A percentile compares a stretch with the other conserved stretches of the same genome.
Conservation (phyloP, 2,888 invertebrate genomes). For the Cryptocephalus primarius region DNA sequence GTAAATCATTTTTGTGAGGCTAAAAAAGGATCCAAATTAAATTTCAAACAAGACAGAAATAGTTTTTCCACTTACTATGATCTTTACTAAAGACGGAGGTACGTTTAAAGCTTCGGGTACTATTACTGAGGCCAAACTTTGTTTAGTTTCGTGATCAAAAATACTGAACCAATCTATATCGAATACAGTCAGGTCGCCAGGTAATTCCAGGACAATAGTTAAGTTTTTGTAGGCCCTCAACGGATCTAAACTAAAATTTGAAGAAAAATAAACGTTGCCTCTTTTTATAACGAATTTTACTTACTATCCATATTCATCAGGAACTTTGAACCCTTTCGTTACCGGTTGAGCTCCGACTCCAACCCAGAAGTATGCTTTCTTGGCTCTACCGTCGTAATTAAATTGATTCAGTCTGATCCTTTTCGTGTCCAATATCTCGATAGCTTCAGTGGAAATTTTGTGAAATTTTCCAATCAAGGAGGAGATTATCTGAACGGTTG, state of each 20-base stretch:
- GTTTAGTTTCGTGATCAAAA: constrained; percentile 57
- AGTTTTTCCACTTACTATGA: constrained; percentile 32
- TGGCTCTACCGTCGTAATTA: constrained; percentile 65
- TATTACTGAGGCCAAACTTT: constrained; percentile 62
- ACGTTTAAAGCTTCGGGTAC: constrained; percentile 75
- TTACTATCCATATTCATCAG: constrained; percentile 89
- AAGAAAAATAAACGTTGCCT: not conserved
- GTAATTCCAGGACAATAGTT: constrained; percentile 62
- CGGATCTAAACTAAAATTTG: constrained; percentile 57
- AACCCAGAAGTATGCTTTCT: constrained; percentile 75
- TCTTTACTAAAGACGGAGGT: constrained; percentile 69
- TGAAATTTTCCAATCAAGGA: constrained; percentile 49
- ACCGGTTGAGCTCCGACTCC: constrained; percentile 83
- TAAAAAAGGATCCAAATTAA: constrained; percentile 17
- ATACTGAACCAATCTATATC: constrained; percentile 77
- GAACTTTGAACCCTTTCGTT: constrained; percentile 68
- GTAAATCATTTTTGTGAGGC: constrained; percentile 54
- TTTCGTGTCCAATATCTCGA: constrained; percentile 71
- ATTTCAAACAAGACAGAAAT: not conserved
- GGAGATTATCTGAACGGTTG: constrained; percentile 53
- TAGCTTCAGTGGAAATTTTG: constrained; percentile 59
- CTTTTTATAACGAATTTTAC: constrained; percentile 31
- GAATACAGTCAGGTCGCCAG: constrained; percentile 73
- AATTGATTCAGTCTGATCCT: constrained; percentile 68
- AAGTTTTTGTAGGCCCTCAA: constrained; percentile 61